These are phyloP conservation scores for Athrips mouffetella DNA, from an alignment of 2,888 invertebrate species.

Conservation along the genomic window DNA sequence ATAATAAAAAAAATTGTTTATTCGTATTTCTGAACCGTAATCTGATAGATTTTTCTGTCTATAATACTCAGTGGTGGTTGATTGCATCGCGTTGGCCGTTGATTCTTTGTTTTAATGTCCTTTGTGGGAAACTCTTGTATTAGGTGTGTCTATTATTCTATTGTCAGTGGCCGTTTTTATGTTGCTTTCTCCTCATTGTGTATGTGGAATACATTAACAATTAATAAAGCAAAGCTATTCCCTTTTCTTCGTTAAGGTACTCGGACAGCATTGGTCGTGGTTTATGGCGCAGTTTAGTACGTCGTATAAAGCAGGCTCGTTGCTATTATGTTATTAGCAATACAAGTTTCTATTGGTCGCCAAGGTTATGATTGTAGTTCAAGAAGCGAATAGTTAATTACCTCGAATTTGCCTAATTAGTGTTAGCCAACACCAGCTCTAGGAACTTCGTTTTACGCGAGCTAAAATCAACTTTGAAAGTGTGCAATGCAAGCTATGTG, in stretches of 20 bases:
- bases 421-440: constrained; percentile 6
- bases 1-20: too few species aligned
- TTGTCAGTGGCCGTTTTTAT: constrained; percentile 29
- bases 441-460: background rate
- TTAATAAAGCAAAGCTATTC: background rate
- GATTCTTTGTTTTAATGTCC: constrained; percentile 29
- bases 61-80: background rate
- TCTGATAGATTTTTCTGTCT: too few species aligned
- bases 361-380: background rate
- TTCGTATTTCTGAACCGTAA: too few species aligned
- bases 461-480: constrained; percentile 28
- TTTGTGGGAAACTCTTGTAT: constrained; percentile 28
- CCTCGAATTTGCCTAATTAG: background rate
- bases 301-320: background rate
- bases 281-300: constrained; percentile 2
- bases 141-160: constrained; percentile 25
- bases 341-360: background rate
- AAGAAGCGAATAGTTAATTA: background rate
- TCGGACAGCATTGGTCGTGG: background rate
- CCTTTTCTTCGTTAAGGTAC: background rate
- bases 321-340: background rate
- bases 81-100: constrained; percentile 18
- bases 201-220: constrained; percentile 7
- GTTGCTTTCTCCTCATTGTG: constrained; percentile 26
- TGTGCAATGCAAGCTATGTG: constrained; percentile 49